Evolutionary conservation across 2,797 vertebrate species (phyloP).

Genomic region (Ceryle rudis): DNA sequence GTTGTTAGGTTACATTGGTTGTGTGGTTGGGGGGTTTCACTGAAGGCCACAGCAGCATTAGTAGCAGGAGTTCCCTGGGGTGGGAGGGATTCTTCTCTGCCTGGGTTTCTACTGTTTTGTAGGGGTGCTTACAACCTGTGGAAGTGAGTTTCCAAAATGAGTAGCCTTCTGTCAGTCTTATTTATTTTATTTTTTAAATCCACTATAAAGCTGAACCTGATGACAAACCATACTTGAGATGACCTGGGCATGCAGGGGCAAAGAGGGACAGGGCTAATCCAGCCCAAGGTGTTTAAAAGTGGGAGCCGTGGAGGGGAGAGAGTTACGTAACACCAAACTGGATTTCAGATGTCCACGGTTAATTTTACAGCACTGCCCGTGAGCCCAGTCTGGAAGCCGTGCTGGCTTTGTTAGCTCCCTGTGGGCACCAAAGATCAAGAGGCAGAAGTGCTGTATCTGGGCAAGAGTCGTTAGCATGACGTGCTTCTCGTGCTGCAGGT

Average conservation of each 20-base stretch:
- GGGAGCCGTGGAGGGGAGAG: background rate
- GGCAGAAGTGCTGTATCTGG: background rate
- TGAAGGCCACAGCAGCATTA: background rate
- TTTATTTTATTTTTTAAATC: background rate
- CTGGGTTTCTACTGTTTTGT: background rate
- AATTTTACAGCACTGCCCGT: background rate
- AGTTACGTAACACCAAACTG: background rate
- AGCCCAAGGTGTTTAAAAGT: background rate
- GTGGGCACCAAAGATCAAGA: background rate
- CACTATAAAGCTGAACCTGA: background rate
- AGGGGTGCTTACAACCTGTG: background rate
- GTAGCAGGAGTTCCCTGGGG: background rate
- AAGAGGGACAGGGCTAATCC: background rate
- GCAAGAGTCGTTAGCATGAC: rapidly evolving
- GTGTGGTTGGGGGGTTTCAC: rapidly evolving
- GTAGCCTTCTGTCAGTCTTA: background rate
- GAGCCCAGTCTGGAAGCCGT: background rate
- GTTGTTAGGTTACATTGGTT: background rate
- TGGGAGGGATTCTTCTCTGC: background rate
- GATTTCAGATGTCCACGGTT: background rate
- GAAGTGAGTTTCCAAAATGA: background rate
- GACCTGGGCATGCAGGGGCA: background rate
- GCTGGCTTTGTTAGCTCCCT: background rate
- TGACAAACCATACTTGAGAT: background rate
- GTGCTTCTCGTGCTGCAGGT: rapidly evolving